Evolutionary conservation across 2,888 invertebrate genomes (phyloP), one percentile per base, ranked within the genome.

Genomic region (Orthonychiurus folsomi): DNA sequence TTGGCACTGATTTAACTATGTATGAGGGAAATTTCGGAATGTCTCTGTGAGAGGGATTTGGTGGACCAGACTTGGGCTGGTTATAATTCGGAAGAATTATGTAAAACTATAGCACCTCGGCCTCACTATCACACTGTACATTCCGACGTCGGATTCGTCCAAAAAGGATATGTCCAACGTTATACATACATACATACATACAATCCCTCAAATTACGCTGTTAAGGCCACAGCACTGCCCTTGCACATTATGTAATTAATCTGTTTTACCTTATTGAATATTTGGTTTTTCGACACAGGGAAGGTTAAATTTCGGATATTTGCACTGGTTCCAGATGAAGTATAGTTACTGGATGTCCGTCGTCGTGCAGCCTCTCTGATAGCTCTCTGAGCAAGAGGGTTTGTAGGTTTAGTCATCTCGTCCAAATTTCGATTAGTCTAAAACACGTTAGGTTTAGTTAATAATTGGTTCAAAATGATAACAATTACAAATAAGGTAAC

Each of bases 381-480:
- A 0, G 84, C 83, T 73, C 85, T 83, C 75, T 88, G 86, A 0
- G 88, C 86, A 0, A 82, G 81, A 47, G 85, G 86, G 80, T 86
- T 86, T 0, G 86, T 84, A 0, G 86, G 85, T 71, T 86, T 86
- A 25, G 87, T 76, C 0, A 85, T 81, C 59, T 87, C 86, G 61
- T 86, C 86, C 1, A 82, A 78, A 73, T 82, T 83, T 1, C 80
- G 80, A 53, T 80, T 79, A 63, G 80, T 80, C 80, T 81, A 70
- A 55, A 74, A n/a, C n/a, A n/a, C n/a, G n/a, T n/a, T n/a, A 47
- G 48, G 18, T 47, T 47, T 47, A 18, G 18, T 47, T 15, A 47
- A 47, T 15, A 47, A 47, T 15, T 18, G 12, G 18, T 47, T 18
- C 48, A 47, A 47, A 18, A 47, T 12, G 48, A 47, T 15, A 47